Conservation (phyloP, 2,113 vertebrate genomes). For the Haplochromis burtoni region DNA sequence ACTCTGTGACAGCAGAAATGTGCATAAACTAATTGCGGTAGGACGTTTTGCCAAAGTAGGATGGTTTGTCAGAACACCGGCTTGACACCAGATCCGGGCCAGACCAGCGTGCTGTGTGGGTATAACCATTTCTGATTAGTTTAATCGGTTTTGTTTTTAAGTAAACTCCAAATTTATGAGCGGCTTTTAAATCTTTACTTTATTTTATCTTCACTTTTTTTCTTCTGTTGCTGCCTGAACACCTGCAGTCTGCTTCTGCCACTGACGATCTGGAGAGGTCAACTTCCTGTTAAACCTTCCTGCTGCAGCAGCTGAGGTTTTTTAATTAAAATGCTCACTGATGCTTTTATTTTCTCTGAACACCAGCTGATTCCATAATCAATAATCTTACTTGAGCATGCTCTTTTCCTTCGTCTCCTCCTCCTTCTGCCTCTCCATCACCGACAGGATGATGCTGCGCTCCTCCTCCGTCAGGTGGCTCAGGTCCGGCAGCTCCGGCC, state of each 20-base stretch:
- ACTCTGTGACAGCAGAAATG: too few species aligned
- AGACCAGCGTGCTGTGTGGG: neutral
- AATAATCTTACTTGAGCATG: constrained; percentile 81
- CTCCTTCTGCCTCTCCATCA: constrained; percentile 90
- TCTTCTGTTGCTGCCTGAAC: neutral
- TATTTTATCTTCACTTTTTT: neutral
- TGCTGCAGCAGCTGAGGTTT: neutral
- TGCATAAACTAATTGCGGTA: too few species aligned
- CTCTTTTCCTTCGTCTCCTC: constrained; percentile 94
- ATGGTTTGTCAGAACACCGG: too few species aligned
- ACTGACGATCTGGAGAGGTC: neutral
- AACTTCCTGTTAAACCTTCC: neutral
- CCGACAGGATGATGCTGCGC: constrained; percentile 87
- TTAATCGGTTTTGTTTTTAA: neutral
- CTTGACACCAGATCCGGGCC: neutral
- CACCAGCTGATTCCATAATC: neutral
- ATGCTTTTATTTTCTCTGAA: neutral
- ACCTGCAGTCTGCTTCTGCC: neutral
- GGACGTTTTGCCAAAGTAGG: too few species aligned
- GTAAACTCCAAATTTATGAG: neutral
- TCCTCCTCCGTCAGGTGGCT: constrained; percentile 95
- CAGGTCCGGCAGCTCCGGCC: constrained; percentile 84
- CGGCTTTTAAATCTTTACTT: neutral
- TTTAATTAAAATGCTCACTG: neutral
- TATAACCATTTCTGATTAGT: rapidly evolving